Base-by-base conservation (phyloP, 2,797 vertebrate genomes). In the Tenualosa ilisha region DNA sequence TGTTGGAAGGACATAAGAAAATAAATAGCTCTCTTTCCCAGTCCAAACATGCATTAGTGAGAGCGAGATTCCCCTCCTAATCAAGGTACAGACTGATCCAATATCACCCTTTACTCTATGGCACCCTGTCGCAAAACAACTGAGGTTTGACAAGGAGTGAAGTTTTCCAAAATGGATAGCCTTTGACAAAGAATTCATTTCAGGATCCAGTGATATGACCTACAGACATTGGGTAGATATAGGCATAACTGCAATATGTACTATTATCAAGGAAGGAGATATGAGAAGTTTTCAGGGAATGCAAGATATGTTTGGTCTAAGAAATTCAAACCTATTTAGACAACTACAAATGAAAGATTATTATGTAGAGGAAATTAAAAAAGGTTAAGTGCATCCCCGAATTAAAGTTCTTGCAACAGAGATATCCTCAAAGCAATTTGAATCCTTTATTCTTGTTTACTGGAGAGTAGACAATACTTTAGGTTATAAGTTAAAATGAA, bases 101-200 rank as follows among this genome's bases (percentile, higher is more conserved):
- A 9, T 50, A 6, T 2, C 49, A 50, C 9, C 49, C 9, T 50
- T 50, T 6, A 50, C 6, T 3, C 9, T 50, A 53, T 53, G 51
- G 51, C 51, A 53, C 11, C 13, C 51, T 12, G 51, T 53, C 13
- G 51, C 51, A 12, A 53, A 53, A 13, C 51, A 53, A 12, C 12
- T 53, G 51, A 53, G 13, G 12, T 12, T 53, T 2, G 3, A 15
- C 15, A 54, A 15, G 15, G 53, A 54, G 53, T 15, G 15, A 3
- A 54, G 53, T 54, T 15, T 20, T 24, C 85, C 84, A 59, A 86
- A 83, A 86, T 82, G 68, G 84, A 81, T 3, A 20, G 20, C 26
- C 3, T 82, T 24, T 6, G n/a, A 81, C 8, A 20, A 40, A 83
- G 50, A 40, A 56, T 84, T 72, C 31, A 82, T 49, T 51, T 49